Conservation (phyloP, 2,888 invertebrate species). For the Cephalotes varians region DNA sequence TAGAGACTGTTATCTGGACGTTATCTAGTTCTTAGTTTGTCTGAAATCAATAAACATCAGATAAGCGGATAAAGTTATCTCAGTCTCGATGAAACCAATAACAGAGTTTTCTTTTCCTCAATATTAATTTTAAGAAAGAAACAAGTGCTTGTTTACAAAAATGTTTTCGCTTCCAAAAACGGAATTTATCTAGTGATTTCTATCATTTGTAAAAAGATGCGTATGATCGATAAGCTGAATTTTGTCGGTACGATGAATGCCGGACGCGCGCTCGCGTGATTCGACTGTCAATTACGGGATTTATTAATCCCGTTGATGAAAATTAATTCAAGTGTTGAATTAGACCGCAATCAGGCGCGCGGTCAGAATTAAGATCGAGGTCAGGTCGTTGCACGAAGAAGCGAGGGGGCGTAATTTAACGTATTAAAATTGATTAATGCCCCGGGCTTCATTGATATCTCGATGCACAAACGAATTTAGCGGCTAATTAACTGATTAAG, state of each 20-base stretch:
- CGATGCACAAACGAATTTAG: conserved; percentile 36
- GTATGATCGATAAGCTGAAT: not conserved
- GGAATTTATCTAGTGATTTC: not conserved
- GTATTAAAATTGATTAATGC: conserved; percentile 79
- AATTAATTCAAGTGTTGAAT: conserved; percentile 83
- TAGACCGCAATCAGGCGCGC: conserved; percentile 80
- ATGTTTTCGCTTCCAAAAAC: not conserved
- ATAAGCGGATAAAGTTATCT: not conserved
- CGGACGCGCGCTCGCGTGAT: conserved; percentile 42
- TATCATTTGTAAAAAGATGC: not conserved
- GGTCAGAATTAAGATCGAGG: conserved; percentile 73
- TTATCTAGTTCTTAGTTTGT: conserved; percentile 1
- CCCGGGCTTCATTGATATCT: conserved; percentile 60
- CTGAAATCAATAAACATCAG: not conserved
- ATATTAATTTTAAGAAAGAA: not conserved
- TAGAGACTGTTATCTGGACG: not conserved
- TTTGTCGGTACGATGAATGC: not conserved
- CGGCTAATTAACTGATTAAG: conserved; percentile 30
- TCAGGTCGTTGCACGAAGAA: conserved; percentile 74
- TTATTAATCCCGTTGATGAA: conserved; percentile 80
- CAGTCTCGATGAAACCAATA: not conserved
- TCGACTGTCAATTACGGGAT: conserved; percentile 77
- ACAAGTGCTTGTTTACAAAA: not conserved
- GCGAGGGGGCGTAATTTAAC: conserved; percentile 70
- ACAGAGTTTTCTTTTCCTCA: not conserved